phyloP scores from a whole-genome alignment of 30 jellyfish, hydroid and myxozoan species.

The Aurelia sp. region DNA sequence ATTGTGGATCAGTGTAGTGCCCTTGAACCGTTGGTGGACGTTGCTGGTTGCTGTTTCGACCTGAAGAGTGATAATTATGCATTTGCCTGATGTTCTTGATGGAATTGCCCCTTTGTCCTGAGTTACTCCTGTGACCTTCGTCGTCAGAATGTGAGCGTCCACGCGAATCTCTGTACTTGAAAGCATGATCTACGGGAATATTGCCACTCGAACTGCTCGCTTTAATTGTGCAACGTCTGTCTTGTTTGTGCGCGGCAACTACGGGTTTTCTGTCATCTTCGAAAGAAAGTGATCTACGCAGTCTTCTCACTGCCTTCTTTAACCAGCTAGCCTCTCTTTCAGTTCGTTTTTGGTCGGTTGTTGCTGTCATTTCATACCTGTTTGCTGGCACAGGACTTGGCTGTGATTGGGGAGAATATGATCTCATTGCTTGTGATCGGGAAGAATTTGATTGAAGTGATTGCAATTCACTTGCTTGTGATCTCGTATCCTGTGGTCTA shows the following conservation, averaged over 20 bases:
- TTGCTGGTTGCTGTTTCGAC: background rate
- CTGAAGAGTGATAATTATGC: background rate
- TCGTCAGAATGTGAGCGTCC: constrained; percentile 21
- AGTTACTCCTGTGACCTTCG: background rate
- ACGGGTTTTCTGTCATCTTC: constrained; percentile 16
- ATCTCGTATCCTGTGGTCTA: background rate
- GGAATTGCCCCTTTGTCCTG: background rate
- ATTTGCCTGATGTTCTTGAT: background rate
- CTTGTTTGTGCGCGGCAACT: background rate
- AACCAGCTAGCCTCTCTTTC: constrained; percentile 53
- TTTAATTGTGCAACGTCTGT: background rate
- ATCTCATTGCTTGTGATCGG: background rate
- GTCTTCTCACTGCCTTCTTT: constrained; percentile 39
- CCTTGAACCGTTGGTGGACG: background rate
- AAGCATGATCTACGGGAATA: background rate
- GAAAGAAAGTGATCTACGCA: constrained; percentile 62
- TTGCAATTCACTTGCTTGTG: background rate
- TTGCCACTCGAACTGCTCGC: constrained; percentile 33
- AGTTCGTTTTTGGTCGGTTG: constrained; percentile 4
- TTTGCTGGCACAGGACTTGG: background rate
- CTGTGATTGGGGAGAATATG: background rate
- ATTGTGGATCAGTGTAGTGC: constrained; percentile 17
- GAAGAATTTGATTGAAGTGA: too few species aligned
- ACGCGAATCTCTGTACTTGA: background rate
- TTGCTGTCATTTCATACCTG: background rate